A percentile compares a stretch with the other conserved stretches of the same genome.
These are phyloP conservation scores for Nycticebus coucang DNA, from an alignment of 2,113 vertebrate species.

Conservation along the genomic window DNA sequence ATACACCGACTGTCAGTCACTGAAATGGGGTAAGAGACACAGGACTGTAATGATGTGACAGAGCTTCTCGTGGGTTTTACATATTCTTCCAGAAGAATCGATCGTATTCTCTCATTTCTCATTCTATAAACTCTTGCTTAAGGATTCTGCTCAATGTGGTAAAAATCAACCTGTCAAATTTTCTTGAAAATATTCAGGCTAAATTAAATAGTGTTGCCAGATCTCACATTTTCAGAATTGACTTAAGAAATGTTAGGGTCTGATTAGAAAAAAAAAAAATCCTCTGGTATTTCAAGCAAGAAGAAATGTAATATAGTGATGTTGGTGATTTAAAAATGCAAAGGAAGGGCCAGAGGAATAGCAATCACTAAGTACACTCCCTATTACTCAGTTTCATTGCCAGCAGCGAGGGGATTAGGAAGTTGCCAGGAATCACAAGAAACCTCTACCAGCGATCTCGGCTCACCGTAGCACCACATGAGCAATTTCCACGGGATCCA, in stretches of 20 bases:
- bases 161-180: background rate
- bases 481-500: background rate
- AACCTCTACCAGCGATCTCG: background rate
- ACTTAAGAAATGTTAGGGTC: background rate
- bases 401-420: background rate
- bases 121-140: background rate
- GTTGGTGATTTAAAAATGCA: background rate
- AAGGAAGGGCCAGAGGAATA: rapidly evolving
- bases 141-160: background rate
- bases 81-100: background rate
- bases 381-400: background rate
- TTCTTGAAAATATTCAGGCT: background rate
- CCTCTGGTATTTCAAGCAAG: background rate
- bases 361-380: rapidly evolving
- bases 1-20: background rate
- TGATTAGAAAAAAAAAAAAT: background rate
- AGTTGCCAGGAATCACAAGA: background rate
- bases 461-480: background rate
- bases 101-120: background rate
- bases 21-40: background rate
- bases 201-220: background rate
- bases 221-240: background rate
- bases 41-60: background rate
- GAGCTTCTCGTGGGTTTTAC: background rate
- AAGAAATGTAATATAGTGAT: background rate